A percentile compares a stretch with the other conserved stretches of the same genome.
These are phyloP conservation scores for Therioaphis trifolii DNA, from an alignment of 2,888 invertebrate genomes.

Conservation along the genomic window DNA sequence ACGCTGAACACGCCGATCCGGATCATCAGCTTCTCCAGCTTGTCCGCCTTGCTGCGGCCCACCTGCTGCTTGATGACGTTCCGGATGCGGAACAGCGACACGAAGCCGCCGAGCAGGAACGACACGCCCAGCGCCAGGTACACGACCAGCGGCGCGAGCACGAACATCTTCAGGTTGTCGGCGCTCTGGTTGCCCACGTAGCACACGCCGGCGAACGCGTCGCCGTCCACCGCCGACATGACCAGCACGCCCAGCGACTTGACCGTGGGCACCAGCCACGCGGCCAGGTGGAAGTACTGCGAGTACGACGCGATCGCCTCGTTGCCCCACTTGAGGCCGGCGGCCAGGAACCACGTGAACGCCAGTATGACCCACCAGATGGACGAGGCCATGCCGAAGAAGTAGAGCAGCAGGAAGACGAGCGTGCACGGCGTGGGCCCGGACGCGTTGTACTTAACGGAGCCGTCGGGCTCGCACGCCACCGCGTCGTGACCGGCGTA, in stretches of 20 bases:
- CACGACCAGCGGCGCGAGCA: slow-evolving; percentile 85
- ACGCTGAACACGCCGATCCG: slow-evolving; percentile 95
- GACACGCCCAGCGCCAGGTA: slow-evolving; percentile 91
- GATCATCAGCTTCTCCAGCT: slow-evolving; percentile 94
- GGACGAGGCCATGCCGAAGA: slow-evolving; percentile 98
- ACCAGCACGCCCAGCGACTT: slow-evolving; percentile 91
- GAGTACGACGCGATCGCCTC: slow-evolving; percentile 96
- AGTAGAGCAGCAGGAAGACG: slow-evolving; percentile 95
- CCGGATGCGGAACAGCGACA: slow-evolving; percentile 90
- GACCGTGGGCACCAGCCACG: slow-evolving; percentile 94
- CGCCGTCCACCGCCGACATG: slow-evolving; percentile 94
- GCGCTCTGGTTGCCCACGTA: slow-evolving; percentile 94
- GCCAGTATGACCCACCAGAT: slow-evolving; percentile 98
- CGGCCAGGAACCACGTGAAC: slow-evolving; percentile 98
- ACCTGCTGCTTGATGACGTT: slow-evolving; percentile 92
- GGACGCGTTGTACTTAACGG: slow-evolving; percentile 75
- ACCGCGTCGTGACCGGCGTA: slow-evolving; percentile 89
- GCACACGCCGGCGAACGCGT: slow-evolving; percentile 95
- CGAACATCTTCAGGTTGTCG: slow-evolving; percentile 85
- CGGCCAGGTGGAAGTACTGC: slow-evolving; percentile 95
- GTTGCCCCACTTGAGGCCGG: slow-evolving; percentile 98
- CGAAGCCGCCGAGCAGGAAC: slow-evolving; percentile 91
- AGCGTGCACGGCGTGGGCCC: slow-evolving; percentile 90
- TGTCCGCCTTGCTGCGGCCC: slow-evolving; percentile 87
- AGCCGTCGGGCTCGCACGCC: slow-evolving; percentile 80